Evolutionary conservation across 2,888 invertebrate species (phyloP).

Genomic region (Parascotia fuliginaria): DNA sequence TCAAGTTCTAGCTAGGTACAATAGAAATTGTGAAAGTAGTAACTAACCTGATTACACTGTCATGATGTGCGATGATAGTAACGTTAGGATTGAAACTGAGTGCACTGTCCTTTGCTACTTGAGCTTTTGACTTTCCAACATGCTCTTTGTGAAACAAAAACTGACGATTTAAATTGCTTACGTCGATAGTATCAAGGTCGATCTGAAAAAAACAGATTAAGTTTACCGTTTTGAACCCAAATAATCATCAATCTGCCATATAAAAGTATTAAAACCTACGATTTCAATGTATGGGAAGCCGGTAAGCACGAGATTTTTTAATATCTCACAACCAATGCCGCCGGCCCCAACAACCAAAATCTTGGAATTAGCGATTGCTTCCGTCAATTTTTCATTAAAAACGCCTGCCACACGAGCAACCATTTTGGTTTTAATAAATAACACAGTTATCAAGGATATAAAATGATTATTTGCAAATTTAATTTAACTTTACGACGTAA

Average conservation of each 20-base stretch:
- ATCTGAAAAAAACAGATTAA: constrained; percentile 88
- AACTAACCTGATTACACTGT: constrained; percentile 95
- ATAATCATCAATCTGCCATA: constrained; percentile 3
- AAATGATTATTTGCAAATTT: constrained; percentile 39
- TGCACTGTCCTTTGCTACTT: constrained; percentile 96
- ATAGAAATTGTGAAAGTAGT: background rate
- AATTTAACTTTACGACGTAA: constrained; percentile 43
- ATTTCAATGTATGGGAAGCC: constrained; percentile 98
- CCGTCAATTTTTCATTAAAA: constrained; percentile 87
- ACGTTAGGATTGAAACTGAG: constrained; percentile 94
- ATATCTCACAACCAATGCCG: constrained; percentile 99
- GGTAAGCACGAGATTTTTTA: constrained; percentile 98
- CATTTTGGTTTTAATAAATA: constrained; percentile 74
- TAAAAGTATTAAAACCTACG: constrained; percentile 86
- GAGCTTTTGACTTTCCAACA: constrained; percentile 98
- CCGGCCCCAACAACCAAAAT: constrained; percentile 97
- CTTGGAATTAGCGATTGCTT: constrained; percentile 89
- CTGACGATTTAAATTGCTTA: constrained; percentile 99
- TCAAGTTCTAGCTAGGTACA: too few species aligned
- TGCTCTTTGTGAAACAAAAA: constrained; percentile 99
- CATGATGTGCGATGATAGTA: constrained; percentile 95
- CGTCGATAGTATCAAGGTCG: constrained; percentile 99
- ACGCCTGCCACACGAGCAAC: constrained; percentile 89
- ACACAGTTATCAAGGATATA: constrained; percentile 29
- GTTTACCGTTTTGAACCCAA: background rate